phyloP scores from a whole-genome alignment of 2,888 invertebrate genomes.

The Pyrrhosoma nymphula region DNA sequence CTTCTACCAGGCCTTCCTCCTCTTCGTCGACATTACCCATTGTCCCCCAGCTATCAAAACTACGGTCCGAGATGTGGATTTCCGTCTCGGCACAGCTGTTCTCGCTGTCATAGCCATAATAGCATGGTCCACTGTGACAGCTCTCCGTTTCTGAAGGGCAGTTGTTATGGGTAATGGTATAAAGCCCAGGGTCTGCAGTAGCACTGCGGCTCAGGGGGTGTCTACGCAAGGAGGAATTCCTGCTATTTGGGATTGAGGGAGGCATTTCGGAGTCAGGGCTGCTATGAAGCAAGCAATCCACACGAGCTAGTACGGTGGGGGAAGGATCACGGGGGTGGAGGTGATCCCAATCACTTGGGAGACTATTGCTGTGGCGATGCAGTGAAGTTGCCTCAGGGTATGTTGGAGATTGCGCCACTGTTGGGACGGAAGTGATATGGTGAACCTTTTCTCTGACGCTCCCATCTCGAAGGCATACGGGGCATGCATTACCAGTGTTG shows the following conservation, averaged over 20 bases:
- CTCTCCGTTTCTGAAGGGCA: slow-evolving; percentile 37
- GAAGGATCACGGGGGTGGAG: slow-evolving; percentile 55
- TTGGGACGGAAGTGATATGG: slow-evolving; percentile 60
- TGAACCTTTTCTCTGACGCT: slow-evolving; percentile 59
- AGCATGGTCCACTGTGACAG: slow-evolving; percentile 74
- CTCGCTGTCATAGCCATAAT: slow-evolving; percentile 81
- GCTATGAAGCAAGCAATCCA: slow-evolving; percentile 67
- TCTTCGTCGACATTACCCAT: slow-evolving; percentile 58
- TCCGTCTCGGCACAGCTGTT: slow-evolving; percentile 80
- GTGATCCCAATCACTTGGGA: slow-evolving; percentile 60
- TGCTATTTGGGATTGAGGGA: slow-evolving; percentile 50
- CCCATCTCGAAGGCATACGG: slow-evolving; percentile 53
- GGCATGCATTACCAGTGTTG: slow-evolving; percentile 66
- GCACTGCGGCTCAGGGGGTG: slow-evolving; percentile 53
- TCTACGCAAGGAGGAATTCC: slow-evolving; percentile 41
- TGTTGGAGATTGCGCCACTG: slow-evolving; percentile 64
- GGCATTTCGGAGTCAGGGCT: slow-evolving; percentile 62
- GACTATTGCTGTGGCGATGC: slow-evolving; percentile 62
- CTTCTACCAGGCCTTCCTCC: slow-evolving; percentile 34
- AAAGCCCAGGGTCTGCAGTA: slow-evolving; percentile 60
- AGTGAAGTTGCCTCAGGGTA: slow-evolving; percentile 60
- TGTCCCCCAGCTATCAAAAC: slow-evolving; percentile 75
- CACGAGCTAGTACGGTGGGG: slow-evolving; percentile 45
- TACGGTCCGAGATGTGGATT: slow-evolving; percentile 77
- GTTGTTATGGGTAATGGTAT: slow-evolving; percentile 49